Conservation (phyloP, 2,113 vertebrate genomes). For the Sula dactylatra region DNA sequence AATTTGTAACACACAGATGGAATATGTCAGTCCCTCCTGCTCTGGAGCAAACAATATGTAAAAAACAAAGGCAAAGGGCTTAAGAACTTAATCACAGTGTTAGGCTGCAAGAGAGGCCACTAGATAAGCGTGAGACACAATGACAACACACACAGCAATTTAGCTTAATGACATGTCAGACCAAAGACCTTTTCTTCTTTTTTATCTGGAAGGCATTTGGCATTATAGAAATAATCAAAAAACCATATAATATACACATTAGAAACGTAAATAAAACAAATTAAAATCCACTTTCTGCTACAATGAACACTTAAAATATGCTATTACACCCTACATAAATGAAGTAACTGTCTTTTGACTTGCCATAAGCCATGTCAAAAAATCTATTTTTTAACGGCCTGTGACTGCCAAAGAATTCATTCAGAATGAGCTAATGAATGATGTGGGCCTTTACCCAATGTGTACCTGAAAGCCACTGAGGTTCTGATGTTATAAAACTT, state of each 20-base stretch:
- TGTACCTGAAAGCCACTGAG: not conserved
- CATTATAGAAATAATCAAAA: not conserved
- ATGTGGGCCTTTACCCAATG: not conserved
- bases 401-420: not conserved
- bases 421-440: not conserved
- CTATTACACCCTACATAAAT: not conserved
- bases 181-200: not conserved
- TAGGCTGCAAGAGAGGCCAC: not conserved
- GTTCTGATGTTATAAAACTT: not conserved
- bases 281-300: not conserved
- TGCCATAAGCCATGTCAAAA: not conserved
- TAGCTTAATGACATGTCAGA: not conserved
- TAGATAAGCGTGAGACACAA: not conserved
- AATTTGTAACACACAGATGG: not conserved
- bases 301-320: not conserved
- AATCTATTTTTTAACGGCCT: not conserved
- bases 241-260: not conserved
- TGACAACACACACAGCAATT: not conserved
- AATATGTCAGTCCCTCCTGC: not conserved
- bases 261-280: not conserved
- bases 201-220: not conserved
- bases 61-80: not conserved
- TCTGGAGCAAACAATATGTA: not conserved
- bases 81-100: not conserved
- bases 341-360: not conserved